Percentiles rank a stretch among this genome's conserved stretches.
Evolutionary conservation across 1,140 invertebrate species (phyloP).

Genomic region (Orchesella cincta): DNA sequence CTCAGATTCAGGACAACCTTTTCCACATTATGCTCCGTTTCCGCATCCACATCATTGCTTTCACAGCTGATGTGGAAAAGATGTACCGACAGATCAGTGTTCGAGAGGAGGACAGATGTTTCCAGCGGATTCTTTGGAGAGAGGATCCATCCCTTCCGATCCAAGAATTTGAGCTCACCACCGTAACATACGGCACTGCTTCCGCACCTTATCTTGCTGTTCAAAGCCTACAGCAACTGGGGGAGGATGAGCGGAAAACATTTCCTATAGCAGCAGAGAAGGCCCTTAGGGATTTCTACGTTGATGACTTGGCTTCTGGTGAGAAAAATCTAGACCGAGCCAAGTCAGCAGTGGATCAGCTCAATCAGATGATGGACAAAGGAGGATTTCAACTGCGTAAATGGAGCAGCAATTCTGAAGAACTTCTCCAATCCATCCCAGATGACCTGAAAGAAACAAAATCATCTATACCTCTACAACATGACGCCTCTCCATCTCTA

Average conservation of each 20-base stretch:
- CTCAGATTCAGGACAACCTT: constrained; percentile 56
- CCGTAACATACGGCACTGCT: too few species aligned
- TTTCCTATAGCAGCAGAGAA: constrained; percentile 51
- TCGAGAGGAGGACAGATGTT: constrained; percentile 32
- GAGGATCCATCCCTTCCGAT: constrained; percentile 37
- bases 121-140: constrained; percentile 50
- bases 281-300: constrained; percentile 55
- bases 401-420: constrained; percentile 54
- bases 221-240: constrained; percentile 49
- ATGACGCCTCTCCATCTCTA: constrained; percentile 19
- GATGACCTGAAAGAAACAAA: background rate
- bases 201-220: constrained; percentile 54
- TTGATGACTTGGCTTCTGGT: constrained; percentile 57
- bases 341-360: constrained; percentile 36
- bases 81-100: constrained; percentile 54
- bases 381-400: constrained; percentile 56
- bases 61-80: constrained; percentile 56
- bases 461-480: background rate
- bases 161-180: too few species aligned
- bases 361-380: constrained; percentile 43
- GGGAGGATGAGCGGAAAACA: constrained; percentile 14
- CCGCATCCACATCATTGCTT: constrained; percentile 53
- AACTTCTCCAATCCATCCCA: constrained; percentile 46
- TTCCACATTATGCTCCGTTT: constrained; percentile 55
- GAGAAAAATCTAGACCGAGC: constrained; percentile 28